A percentile compares a stretch with the other conserved stretches of the same genome.
Evolutionary conservation across 1,140 invertebrate genomes (phyloP).

Genomic region (Venustaconcha ellipsiformis): DNA sequence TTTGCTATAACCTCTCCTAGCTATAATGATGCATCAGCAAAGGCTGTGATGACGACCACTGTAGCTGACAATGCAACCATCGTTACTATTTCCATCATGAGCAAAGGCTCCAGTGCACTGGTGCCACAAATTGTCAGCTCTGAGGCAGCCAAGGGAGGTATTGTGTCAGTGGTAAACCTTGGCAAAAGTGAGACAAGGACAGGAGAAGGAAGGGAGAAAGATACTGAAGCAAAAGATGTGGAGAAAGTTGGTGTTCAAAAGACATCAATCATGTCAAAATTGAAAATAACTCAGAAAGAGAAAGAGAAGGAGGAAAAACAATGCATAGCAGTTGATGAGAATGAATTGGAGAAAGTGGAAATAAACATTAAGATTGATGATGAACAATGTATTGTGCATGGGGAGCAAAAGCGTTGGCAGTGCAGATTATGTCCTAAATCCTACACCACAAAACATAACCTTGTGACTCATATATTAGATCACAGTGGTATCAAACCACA

Average conservation of each 20-base stretch:
- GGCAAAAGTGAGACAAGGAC: background rate
- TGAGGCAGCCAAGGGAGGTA: constrained; percentile 20
- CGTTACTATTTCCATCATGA: constrained; percentile 59
- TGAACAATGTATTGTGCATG: constrained; percentile 53
- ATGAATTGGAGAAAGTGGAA: constrained; percentile 44
- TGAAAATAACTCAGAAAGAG: constrained; percentile 14
- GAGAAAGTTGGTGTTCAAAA: constrained; percentile 2
- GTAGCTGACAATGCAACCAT: constrained; percentile 52
- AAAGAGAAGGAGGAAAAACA: constrained; percentile 19
- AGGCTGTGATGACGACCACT: constrained; percentile 57
- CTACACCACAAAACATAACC: constrained; percentile 67
- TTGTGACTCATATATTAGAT: constrained; percentile 66
- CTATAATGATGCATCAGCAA: constrained; percentile 53
- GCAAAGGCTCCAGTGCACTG: constrained; percentile 28
- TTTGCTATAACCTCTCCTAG: constrained; percentile 56
- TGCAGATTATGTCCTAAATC: constrained; percentile 63
- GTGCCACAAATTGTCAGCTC: constrained; percentile 25
- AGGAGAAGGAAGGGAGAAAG: constrained; percentile 8
- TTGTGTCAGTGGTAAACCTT: constrained; percentile 21
- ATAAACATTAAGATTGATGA: constrained; percentile 62
- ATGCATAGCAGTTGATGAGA: constrained; percentile 14
- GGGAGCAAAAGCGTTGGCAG: constrained; percentile 62
- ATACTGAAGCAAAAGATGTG: constrained; percentile 4
- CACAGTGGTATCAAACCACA: constrained; percentile 67
- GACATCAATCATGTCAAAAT: constrained; percentile 28